Percentiles rank a stretch among this genome's conserved stretches.
Conservation (phyloP, 2,113 vertebrate genomes). For the Hydropotes inermis region DNA sequence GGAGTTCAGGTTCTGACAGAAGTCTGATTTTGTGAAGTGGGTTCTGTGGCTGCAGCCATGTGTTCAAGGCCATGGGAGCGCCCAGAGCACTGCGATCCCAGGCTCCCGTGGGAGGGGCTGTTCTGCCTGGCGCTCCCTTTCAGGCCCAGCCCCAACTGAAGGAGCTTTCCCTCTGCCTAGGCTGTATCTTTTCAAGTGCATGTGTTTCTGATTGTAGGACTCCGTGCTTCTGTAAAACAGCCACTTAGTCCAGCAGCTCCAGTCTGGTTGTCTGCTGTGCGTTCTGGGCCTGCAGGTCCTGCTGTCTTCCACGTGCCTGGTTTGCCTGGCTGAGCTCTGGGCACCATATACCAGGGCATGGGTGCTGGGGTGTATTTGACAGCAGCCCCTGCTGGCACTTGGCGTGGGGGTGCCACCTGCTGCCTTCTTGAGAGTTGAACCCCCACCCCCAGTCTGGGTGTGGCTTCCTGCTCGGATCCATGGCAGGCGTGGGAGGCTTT, state of each 20-base stretch:
- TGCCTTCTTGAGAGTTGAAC: neutral
- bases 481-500: rapidly evolving
- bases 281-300: neutral
- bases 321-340: neutral
- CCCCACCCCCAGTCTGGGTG: rapidly evolving
- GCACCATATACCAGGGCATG: neutral
- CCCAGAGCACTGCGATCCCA: neutral
- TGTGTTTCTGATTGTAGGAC: neutral
- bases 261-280: neutral
- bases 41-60: rapidly evolving
- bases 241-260: neutral
- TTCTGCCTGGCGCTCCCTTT: neutral
- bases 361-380: neutral
- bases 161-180: neutral
- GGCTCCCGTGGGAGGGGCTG: neutral
- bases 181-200: neutral
- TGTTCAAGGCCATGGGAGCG: neutral
- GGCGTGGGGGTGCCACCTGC: neutral
- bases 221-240: neutral
- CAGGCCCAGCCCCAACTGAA: neutral
- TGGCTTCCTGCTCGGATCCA: rapidly evolving
- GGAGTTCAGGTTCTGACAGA: neutral
- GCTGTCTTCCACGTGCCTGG: too few relatives aligned
- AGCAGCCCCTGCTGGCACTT: neutral
- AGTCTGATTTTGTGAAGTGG: neutral